Evolutionary conservation across 2,888 invertebrate genomes (phyloP).

Genomic region (Sympetrum striolatum): DNA sequence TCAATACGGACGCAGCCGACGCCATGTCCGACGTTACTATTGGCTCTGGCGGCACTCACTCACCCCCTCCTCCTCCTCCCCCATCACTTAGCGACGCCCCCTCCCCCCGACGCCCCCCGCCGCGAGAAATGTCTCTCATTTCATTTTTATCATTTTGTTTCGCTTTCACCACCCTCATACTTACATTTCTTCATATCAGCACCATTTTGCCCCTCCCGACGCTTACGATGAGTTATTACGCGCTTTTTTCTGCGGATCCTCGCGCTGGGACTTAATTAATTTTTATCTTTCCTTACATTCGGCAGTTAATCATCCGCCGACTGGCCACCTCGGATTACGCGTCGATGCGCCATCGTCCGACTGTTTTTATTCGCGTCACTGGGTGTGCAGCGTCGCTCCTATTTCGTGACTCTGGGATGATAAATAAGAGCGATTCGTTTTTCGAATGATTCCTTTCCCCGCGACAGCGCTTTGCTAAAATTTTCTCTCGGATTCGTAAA

Average conservation of each 20-base stretch:
- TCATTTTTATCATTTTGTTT: conserved; percentile 38
- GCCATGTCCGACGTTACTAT: conserved; percentile 39
- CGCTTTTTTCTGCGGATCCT: conserved; percentile 5
- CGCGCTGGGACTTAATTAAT: conserved; percentile 30
- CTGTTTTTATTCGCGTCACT: background rate
- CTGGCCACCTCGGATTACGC: background rate
- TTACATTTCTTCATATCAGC: conserved; percentile 43
- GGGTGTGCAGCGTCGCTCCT: no score
- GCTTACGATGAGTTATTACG: conserved; percentile 26
- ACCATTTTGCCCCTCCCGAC: conserved; percentile 14
- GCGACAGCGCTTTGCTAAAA: no score
- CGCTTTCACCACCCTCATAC: conserved; percentile 42
- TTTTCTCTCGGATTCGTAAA: no score
- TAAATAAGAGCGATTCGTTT: no score
- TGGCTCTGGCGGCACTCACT: conserved; percentile 13
- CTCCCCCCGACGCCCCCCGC: background rate
- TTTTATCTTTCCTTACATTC: conserved; percentile 41
- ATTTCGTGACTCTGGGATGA: no score
- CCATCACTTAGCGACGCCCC: background rate
- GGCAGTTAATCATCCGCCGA: conserved; percentile 13
- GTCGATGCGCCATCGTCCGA: background rate
- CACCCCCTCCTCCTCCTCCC: background rate
- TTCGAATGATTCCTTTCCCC: background rate
- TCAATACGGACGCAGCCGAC: conserved; percentile 42
- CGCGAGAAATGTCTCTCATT: conserved; percentile 17